Percentiles rank a stretch among this genome's conserved stretches.
phyloP scores from a whole-genome alignment of 2,113 vertebrate genomes.

The Cephalopholis sonnerati region DNA sequence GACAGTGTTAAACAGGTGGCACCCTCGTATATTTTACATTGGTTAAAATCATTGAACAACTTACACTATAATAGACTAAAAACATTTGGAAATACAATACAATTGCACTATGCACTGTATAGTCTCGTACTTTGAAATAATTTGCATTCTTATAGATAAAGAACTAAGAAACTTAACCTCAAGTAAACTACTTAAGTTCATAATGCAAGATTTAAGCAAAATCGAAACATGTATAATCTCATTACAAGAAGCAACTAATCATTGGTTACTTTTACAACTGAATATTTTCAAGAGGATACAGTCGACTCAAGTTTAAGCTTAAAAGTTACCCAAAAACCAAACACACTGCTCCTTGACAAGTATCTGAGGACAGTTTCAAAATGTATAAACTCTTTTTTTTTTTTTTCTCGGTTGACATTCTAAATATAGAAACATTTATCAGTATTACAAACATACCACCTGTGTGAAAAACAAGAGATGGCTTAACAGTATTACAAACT shows the following conservation, averaged over 20 bases:
- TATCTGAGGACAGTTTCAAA: slow-evolving; percentile 79
- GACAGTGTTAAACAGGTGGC: slow-evolving; percentile 80
- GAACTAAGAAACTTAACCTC: slow-evolving; percentile 85
- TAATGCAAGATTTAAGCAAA: slow-evolving; percentile 83
- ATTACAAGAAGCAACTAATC: slow-evolving; percentile 87
- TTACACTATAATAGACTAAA: slow-evolving; percentile 82
- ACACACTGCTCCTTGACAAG: slow-evolving; percentile 77
- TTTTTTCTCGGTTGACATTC: slow-evolving; percentile 78
- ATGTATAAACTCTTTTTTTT: slow-evolving; percentile 80
- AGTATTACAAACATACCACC: slow-evolving; percentile 88
- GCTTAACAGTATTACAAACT: slow-evolving; percentile 88
- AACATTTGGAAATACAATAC: slow-evolving; percentile 84
- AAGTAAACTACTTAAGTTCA: slow-evolving; percentile 84
- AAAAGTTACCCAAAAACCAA: slow-evolving; percentile 80
- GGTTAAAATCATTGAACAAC: slow-evolving; percentile 77
- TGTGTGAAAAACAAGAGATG: slow-evolving; percentile 85
- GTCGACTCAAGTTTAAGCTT: slow-evolving; percentile 75
- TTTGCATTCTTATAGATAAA: slow-evolving; percentile 87
- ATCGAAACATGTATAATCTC: slow-evolving; percentile 80
- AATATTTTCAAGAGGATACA: slow-evolving; percentile 79
- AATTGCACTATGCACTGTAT: slow-evolving; percentile 80
- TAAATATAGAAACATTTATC: slow-evolving; percentile 88
- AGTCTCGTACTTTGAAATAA: slow-evolving; percentile 82
- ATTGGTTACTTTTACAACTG: slow-evolving; percentile 82
- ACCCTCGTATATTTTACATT: slow-evolving; percentile 71